Base-by-base conservation (phyloP, 2,113 vertebrate genomes). In the Chroicocephalus ridibundus region DNA sequence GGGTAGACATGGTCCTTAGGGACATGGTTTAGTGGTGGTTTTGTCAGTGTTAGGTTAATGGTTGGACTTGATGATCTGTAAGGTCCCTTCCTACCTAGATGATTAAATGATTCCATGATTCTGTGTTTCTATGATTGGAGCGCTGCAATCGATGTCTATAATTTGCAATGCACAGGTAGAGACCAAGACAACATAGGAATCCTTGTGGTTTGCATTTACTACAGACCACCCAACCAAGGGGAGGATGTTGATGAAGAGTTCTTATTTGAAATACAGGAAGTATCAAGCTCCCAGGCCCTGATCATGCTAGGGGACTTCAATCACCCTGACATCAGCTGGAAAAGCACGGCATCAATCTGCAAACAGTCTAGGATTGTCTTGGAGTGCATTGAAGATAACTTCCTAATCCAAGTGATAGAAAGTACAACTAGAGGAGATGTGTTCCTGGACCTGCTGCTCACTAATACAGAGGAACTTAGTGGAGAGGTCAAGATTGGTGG, bases 201-300 rank as follows among this genome's bases (percentile, higher is more conserved):
- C 38, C 18, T 66, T 5, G 1, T 40, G 10, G 11, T 44, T 55
- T 1, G 0, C 51, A 4, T 51, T 70, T 82, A 36, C 25, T 46
- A 29, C 27, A 46, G 15, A 21, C 4, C 27, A 22, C 17, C 7
- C 0, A 2, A 2, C 26, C 24, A 76, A 61, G 11, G 6, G 5
- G 6, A 87, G 3, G 16, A 7, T 60, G 11, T 27, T 65, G 34
- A 60, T 44, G 9, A 42, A 58, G 38, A 32, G 13, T 26, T 42
- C n/a, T 55, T 64, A 32, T 38, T 15, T 88, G 25, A 70, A 32
- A 4, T 38, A 38, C 19, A 31, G 44, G 38, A 78, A 69, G 2
- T 19, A 54, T 44, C 19, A 69, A n/a, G 15, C 15, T 79, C 3
- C 2, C 10, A 34, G 31, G 13, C 3, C 12, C 14, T 34, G 22